A percentile compares a stretch with the other conserved stretches of the same genome.
These are phyloP conservation scores for Tylochromis polylepis DNA, from an alignment of 2,113 vertebrate species.

Conservation along the genomic window DNA sequence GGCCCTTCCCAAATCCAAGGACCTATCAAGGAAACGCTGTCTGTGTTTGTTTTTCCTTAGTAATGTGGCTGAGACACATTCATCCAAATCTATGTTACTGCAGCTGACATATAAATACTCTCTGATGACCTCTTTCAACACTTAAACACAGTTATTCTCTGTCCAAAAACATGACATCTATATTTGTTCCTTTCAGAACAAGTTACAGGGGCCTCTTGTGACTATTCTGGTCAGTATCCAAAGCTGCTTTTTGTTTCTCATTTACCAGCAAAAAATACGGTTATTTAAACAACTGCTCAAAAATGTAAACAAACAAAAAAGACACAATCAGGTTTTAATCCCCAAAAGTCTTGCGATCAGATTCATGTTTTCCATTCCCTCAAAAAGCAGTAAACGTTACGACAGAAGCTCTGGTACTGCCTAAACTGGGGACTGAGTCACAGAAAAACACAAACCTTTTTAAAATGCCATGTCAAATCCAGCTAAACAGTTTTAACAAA, in stretches of 20 bases:
- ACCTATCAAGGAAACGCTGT: neutral
- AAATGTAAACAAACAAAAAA: neutral
- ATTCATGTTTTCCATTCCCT: neutral
- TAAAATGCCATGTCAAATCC: neutral
- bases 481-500: neutral
- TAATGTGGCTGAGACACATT: neutral
- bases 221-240: neutral
- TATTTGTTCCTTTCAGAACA: neutral
- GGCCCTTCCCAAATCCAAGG: conserved; percentile 34
- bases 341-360: neutral
- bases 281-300: neutral
- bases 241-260: neutral
- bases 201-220: neutral
- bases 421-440: neutral
- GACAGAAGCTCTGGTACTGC: neutral
- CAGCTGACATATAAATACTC: neutral
- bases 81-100: neutral
- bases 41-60: neutral
- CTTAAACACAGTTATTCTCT: neutral
- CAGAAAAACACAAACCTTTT: neutral
- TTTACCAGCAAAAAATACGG: neutral
- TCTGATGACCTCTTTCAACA: neutral
- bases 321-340: neutral
- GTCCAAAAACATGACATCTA: neutral
- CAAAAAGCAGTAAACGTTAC: neutral